Evolutionary conservation across 1,140 invertebrate genomes (phyloP), one percentile per base, ranked within the genome.

Genomic region (Pseudobourletiella spinata): DNA sequence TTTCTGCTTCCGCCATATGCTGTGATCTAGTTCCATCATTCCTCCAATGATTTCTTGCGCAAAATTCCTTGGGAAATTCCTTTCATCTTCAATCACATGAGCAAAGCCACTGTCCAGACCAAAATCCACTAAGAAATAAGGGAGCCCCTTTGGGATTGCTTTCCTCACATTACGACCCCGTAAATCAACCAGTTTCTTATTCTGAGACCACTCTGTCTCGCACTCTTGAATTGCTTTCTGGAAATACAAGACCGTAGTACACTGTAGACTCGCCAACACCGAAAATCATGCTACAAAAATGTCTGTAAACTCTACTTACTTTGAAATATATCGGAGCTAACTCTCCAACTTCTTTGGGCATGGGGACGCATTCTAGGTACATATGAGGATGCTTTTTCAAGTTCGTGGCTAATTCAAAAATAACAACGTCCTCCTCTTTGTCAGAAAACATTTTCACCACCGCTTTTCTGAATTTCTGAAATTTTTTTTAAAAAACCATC

Each of bases 291-390:
- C n/a, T n/a, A n/a, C n/a, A n/a, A n/a, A n/a, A n/a, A n/a, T n/a
- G n/a, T n/a, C n/a, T n/a, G n/a, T n/a, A n/a, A n/a, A 60, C 32
- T 8, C 30, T 44, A 63, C 48, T 70, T 73, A 83, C 84, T 76
- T 95, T 96, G 72, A 98, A 98, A 78, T 96, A 98, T 65, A 98
- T 95, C 1, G 92, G 90, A 14, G 90, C 89, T 72, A 87, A 76
- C 64, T 89, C 86, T 25, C 87, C 89, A 30, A 84, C 79, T 74
- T 93, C 87, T 71, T 81, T 82, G 3, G 88, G 84, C 67, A 97
- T 70, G 0, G 94, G 90, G 22, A 98, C 79, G 79, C 93, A 97
- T 69, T 97, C 86, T 20, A 97, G 78, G 46, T 81, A 79, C 82
- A 95, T 86, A 74, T 98, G 95, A 4, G 89, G 88, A 70, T 83